Evolutionary conservation across 1,140 invertebrate species (phyloP), one percentile per base, ranked within the genome.

Genomic region (Atopsyche davidsoni): DNA sequence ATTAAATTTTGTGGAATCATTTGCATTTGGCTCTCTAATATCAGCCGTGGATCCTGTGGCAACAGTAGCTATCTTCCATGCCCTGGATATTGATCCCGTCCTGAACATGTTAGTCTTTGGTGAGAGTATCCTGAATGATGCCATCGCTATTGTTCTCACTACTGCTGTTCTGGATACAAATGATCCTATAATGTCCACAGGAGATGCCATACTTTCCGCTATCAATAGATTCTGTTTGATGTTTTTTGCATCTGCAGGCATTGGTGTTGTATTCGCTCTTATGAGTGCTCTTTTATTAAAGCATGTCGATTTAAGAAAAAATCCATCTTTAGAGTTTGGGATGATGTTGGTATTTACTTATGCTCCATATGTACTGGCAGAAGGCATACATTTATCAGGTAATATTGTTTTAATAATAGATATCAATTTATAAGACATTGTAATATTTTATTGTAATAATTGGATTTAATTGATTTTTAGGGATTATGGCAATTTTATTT

Each of bases 31-130:
- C 3, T 97, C 94, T 2, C 67, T 98, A 22, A 98, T 98, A 64
- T 97, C 93, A n/a, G 96, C 96, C 41, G 95, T 99, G 11, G 96
- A 98, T 77, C 96, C 96, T 3, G 96, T 99, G 4, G 95, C 96
- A 10, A 97, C 93, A 0, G 83, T 99, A 31, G 96, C 96, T 2
- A 99, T 99, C 59, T 99, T 99, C 65, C 92, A 98, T 73, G 93
- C 95, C 7, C 70, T 98, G 2, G 88, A 98, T 70, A 87, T 96
- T 1, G 92, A 96, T 72, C 93, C 92, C 13, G 85, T 98, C 3
- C 73, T 98, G 0, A 97, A 98, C 72, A 98, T 98, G 93, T 87
- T 98, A 70, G 94, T 98, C 0, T 97, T 98, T 79, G 95, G 95
- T 21, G 96, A 98, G 68, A 95, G 92, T 63, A 96, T 98, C 60